Base-by-base conservation (phyloP, 2,113 vertebrate genomes). In the Oncorhynchus gorbuscha region DNA sequence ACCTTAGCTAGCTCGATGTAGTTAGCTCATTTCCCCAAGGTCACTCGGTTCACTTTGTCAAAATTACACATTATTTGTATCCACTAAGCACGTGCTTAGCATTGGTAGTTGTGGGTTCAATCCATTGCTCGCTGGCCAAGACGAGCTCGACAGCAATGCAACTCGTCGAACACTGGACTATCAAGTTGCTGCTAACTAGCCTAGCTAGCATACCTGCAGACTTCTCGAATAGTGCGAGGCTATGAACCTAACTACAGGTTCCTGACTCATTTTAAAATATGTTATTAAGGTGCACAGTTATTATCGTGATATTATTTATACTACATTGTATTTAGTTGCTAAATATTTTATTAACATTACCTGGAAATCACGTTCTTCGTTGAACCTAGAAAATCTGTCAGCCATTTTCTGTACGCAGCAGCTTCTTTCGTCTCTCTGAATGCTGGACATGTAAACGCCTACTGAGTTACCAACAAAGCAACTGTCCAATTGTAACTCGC, bases 301-400 rank as follows among this genome's bases (percentile, higher is more conserved):
- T 69, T 39, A 0, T 45, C 67, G 3, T 32, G 18, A 39, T 39
- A 69, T 20, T 13, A 32, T 5, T 39, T 35, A 35, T 32, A 69
- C 32, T 35, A 22, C 4, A 20, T 69, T 20, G 6, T 35, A 3
- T 69, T 69, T 20, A n/a, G 14, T 20, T 18, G 32, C 28, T 39
- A 20, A 35, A 8, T 48, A 48, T 49, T 70, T 16, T 0, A 3
- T 3, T 61, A 71, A 72, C 55, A 87, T 94, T 97, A 98, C 97
- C 97, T 99, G 95, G 93, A 98, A 99, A 94, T 98, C 97, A 92
- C 97, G 93, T 78, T 98, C 96, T 92, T 99, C 97, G 95, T 98
- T 99, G 92, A 99, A 99, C 86, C 97, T 95, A 92, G 97, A 97
- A 93, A 99, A 99, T 90, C 96, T 96, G 93, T 99, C 97, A 93